These are phyloP conservation scores for Erebia palarica DNA, from an alignment of 2,888 invertebrate genomes.

Conservation along the genomic window DNA sequence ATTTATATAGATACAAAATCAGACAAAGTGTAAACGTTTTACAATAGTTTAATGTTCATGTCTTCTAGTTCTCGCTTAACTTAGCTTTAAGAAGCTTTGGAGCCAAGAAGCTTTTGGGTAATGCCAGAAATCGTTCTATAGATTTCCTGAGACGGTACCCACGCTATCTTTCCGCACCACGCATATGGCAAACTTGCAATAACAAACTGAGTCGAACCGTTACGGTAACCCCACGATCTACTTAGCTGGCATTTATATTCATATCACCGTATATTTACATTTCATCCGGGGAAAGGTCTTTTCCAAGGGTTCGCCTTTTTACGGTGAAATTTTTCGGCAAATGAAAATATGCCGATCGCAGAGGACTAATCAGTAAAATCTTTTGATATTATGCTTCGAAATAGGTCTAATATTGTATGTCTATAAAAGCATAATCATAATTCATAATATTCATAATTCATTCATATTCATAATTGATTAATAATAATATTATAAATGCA, in stretches of 20 bases:
- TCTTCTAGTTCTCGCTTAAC: too few relatives aligned
- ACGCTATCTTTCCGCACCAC: slow-evolving; percentile 29
- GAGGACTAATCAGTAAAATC: slow-evolving; percentile 34
- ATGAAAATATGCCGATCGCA: slow-evolving; percentile 31
- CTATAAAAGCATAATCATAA: too few relatives aligned
- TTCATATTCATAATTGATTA: too few relatives aligned
- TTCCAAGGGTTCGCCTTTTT: slow-evolving; percentile 47
- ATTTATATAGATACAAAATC: too few relatives aligned
- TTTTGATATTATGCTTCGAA: not conserved
- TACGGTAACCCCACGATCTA: slow-evolving; percentile 58
- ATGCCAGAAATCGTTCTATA: slow-evolving; percentile 13
- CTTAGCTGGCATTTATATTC: slow-evolving; percentile 80
- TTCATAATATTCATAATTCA: too few relatives aligned
- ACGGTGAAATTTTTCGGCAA: slow-evolving; percentile 35
- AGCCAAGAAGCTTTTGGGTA: slow-evolving; percentile 1
- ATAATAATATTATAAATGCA: too few relatives aligned
- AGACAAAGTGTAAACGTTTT: too few relatives aligned
- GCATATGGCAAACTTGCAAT: slow-evolving; percentile 43
- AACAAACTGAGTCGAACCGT: slow-evolving; percentile 44
- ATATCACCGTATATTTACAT: slow-evolving; percentile 80
- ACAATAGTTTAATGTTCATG: too few relatives aligned
- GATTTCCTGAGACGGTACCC: slow-evolving; percentile 13
- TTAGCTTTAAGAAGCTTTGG: not conserved
- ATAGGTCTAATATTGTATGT: not conserved
- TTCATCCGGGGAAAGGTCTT: slow-evolving; percentile 60